phyloP scores from a whole-genome alignment of 2,797 vertebrate genomes.

The Nyctalus aviator region DNA sequence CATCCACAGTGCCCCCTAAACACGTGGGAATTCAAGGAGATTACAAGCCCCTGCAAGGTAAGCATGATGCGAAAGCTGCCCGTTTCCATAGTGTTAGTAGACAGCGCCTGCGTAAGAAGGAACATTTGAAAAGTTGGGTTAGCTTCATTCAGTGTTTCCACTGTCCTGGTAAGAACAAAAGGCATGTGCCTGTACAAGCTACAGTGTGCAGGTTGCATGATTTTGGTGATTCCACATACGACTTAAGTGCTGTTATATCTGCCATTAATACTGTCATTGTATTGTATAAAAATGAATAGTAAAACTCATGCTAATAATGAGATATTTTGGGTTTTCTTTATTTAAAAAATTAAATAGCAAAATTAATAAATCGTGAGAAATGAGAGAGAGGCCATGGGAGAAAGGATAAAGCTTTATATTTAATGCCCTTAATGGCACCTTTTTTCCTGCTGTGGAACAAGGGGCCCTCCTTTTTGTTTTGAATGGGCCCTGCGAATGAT shows the following conservation, averaged over 20 bases:
- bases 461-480: not conserved
- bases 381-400: not conserved
- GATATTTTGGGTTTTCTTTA: constrained; percentile 34
- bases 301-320: constrained; percentile 18
- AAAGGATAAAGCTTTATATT: not conserved
- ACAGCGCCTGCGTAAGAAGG: not conserved
- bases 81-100: not conserved
- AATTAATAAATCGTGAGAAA: not conserved
- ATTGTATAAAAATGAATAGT: not conserved
- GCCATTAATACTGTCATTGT: not conserved
- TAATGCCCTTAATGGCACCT: not conserved
- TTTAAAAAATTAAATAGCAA: constrained; percentile 39
- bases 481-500: not conserved
- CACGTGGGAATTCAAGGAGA: not conserved
- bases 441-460: not conserved
- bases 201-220: not conserved
- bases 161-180: not conserved
- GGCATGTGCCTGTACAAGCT: not conserved
- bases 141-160: not conserved
- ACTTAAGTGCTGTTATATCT: not conserved
- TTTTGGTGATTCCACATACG: not conserved
- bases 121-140: not conserved
- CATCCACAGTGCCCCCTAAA: not conserved
- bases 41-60: not conserved
- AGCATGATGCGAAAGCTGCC: not conserved